These are phyloP conservation scores for Suricata suricatta DNA, from an alignment of 2,113 vertebrate species.

Conservation along the genomic window DNA sequence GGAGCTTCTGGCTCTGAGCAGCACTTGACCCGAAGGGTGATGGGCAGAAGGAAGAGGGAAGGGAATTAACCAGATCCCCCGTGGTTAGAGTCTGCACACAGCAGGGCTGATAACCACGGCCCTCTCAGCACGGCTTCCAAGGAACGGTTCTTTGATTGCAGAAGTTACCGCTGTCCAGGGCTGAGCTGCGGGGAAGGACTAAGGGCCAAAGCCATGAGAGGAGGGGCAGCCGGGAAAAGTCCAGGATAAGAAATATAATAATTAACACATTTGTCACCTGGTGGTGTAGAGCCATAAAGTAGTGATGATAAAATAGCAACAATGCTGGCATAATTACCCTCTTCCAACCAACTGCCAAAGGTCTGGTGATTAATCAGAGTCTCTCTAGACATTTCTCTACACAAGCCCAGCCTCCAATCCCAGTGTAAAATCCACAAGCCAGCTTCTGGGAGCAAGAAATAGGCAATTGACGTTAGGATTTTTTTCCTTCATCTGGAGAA, in stretches of 20 bases:
- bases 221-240: background rate
- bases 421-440: slow-evolving; percentile 61
- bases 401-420: slow-evolving; percentile 68
- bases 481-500: slow-evolving; percentile 81
- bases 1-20: slow-evolving; percentile 64
- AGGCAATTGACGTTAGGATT: slow-evolving; percentile 78
- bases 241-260: slow-evolving; percentile 39
- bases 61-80: slow-evolving; percentile 60
- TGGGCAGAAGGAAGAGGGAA: slow-evolving; percentile 63
- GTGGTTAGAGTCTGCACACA: slow-evolving; percentile 54
- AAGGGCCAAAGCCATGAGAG: slow-evolving; percentile 31
- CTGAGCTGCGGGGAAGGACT: slow-evolving; percentile 48
- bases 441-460: slow-evolving; percentile 65
- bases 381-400: slow-evolving; percentile 60
- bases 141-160: slow-evolving; percentile 57
- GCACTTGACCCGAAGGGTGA: slow-evolving; percentile 73
- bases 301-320: slow-evolving; percentile 56
- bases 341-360: slow-evolving; percentile 56
- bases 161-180: slow-evolving; percentile 54
- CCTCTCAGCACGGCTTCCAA: slow-evolving; percentile 53
- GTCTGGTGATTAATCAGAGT: slow-evolving; percentile 66
- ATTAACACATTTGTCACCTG: slow-evolving; percentile 64
- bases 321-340: slow-evolving; percentile 55
- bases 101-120: slow-evolving; percentile 63
- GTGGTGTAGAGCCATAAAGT: slow-evolving; percentile 56